phyloP scores from a whole-genome alignment of 2,888 invertebrate species.

The Orthosia cruda region DNA sequence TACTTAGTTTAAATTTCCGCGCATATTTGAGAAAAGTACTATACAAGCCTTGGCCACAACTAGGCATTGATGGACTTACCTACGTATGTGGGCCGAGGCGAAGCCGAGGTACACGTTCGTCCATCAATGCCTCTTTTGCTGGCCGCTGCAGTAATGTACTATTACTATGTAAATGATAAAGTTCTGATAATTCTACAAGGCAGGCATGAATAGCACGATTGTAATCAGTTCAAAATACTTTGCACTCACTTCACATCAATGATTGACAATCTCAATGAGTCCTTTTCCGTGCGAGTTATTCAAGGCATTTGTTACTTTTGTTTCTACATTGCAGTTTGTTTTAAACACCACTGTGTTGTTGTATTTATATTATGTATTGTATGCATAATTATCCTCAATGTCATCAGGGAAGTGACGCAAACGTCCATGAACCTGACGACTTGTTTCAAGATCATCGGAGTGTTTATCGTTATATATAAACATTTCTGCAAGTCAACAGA shows the following conservation, averaged over 20 bases:
- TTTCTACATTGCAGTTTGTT: constrained; percentile 5
- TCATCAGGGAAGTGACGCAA: constrained; percentile 54
- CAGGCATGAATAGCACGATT: background rate
- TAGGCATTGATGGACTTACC: no score
- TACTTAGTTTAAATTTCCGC: no score
- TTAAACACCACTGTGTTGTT: constrained; percentile 7
- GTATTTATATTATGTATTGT: constrained; percentile 35
- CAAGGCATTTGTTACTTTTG: background rate
- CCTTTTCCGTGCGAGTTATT: background rate
- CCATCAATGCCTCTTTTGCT: no score
- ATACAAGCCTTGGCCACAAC: no score
- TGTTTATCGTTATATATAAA: constrained; percentile 36
- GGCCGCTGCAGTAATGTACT: no score
- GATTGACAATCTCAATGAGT: background rate
- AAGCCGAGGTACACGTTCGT: no score
- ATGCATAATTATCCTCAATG: constrained; percentile 56
- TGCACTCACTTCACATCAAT: background rate
- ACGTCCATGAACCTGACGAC: constrained; percentile 59
- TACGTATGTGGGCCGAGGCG: no score
- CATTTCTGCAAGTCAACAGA: background rate
- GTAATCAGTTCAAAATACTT: background rate
- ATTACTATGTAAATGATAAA: background rate
- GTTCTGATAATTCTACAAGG: background rate
- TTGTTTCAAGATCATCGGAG: constrained; percentile 57
- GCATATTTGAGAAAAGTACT: no score